A percentile compares a stretch with the other conserved stretches of the same genome.
Evolutionary conservation across 2,888 invertebrate species (phyloP).

Genomic region (Zele albiditarsus): DNA sequence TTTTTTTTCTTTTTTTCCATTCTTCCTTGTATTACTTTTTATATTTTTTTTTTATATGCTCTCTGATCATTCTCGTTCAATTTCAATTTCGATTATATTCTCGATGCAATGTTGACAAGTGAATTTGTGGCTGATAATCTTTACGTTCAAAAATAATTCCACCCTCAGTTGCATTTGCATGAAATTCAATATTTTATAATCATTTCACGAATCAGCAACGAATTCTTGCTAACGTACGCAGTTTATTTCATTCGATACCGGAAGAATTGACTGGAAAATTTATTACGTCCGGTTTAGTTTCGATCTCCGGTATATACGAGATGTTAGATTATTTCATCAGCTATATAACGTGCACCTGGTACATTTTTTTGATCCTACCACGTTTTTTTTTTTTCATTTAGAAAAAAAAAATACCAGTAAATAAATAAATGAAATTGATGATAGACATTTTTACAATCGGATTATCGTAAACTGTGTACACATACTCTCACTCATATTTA

Average conservation of each 20-base stretch:
- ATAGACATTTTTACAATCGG: slow-evolving; percentile 22
- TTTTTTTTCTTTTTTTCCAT: slow-evolving; percentile 8
- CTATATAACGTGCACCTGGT: not conserved
- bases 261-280: slow-evolving; percentile 42
- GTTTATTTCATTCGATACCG: slow-evolving; percentile 27
- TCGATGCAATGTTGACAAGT: not conserved
- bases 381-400: not conserved
- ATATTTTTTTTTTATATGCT: not conserved
- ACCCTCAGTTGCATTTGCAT: not conserved
- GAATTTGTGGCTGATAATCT: not conserved
- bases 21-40: not conserved
- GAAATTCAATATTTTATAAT: slow-evolving; percentile 1
- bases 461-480: slow-evolving; percentile 19
- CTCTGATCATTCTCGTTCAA: not conserved
- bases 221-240: slow-evolving; percentile 25
- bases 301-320: slow-evolving; percentile 38
- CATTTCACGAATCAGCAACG: slow-evolving; percentile 13
- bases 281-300: slow-evolving; percentile 42
- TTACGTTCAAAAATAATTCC: not conserved
- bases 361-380: not conserved
- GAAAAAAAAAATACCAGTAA: not conserved
- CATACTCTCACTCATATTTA: no score
- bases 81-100: not conserved
- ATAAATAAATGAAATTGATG: slow-evolving; percentile 8
- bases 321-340: slow-evolving; percentile 37